These are phyloP conservation scores for Epinephelus coioides DNA, from an alignment of 2,797 vertebrate genomes.

Conservation along the genomic window DNA sequence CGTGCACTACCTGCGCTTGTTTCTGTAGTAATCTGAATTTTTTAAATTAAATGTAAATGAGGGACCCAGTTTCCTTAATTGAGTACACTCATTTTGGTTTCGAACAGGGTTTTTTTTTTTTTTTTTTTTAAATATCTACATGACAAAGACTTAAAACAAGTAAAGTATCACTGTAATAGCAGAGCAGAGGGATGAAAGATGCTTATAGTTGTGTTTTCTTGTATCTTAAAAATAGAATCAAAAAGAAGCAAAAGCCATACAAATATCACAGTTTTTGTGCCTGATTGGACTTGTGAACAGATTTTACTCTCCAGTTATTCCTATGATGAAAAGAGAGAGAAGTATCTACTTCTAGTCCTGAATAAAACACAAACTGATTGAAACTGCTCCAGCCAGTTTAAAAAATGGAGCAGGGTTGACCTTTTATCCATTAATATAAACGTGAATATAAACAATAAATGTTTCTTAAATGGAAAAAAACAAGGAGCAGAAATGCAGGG, in stretches of 20 bases:
- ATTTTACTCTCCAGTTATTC: too few relatives aligned
- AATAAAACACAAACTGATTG: not conserved
- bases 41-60: not conserved
- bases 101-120: not conserved
- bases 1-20: not conserved
- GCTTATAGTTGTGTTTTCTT: not conserved
- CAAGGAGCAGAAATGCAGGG: not conserved
- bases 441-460: too few relatives aligned
- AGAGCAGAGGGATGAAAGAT: not conserved
- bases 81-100: not conserved
- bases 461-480: not conserved
- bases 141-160: not conserved
- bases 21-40: not conserved
- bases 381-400: conserved; percentile 7
- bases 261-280: not conserved
- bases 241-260: not conserved
- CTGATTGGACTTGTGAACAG: not conserved
- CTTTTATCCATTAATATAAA: not conserved
- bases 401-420: not conserved
- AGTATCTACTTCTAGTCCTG: not conserved
- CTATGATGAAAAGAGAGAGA: not conserved
- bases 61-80: not conserved
- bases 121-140: not conserved
- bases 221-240: not conserved
- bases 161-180: not conserved